Evolutionary conservation across 2,113 vertebrate genomes (phyloP).

Genomic region (Cebus imitator): DNA sequence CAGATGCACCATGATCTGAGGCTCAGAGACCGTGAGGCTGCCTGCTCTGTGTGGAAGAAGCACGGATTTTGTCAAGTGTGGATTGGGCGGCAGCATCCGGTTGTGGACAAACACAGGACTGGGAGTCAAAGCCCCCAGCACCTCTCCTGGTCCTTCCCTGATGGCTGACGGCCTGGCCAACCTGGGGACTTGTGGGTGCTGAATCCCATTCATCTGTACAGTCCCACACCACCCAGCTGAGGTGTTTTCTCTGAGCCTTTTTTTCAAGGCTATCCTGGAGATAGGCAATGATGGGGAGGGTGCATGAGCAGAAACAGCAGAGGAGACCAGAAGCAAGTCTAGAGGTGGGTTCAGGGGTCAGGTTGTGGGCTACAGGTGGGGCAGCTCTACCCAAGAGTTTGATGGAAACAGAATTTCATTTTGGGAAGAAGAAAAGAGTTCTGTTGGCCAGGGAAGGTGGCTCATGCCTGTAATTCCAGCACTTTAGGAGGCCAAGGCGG

Average conservation of each 20-base stretch:
- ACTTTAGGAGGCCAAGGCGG: too few species aligned
- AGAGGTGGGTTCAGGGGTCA: too few species aligned
- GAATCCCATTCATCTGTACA: neutral
- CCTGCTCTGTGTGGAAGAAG: neutral
- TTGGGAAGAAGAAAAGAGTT: too few species aligned
- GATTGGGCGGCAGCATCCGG: neutral
- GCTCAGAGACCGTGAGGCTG: accelerated
- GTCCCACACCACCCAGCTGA: too few species aligned
- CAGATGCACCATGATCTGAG: neutral
- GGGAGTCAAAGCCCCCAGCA: neutral
- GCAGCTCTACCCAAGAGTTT: neutral
- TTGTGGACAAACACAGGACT: neutral
- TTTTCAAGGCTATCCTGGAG: neutral
- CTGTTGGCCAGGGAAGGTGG: too few species aligned
- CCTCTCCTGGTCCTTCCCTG: neutral
- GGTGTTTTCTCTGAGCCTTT: neutral
- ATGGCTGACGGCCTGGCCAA: too few species aligned
- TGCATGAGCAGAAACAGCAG: too few species aligned
- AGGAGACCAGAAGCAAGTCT: neutral
- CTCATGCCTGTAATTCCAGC: too few species aligned
- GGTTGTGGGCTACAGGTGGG: neutral
- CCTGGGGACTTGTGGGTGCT: neutral
- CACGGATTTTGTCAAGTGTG: too few species aligned
- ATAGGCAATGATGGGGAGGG: neutral
- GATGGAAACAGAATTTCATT: too few species aligned